These are phyloP conservation scores for Eublepharis macularius DNA, from an alignment of 2,113 vertebrate genomes.

Conservation along the genomic window DNA sequence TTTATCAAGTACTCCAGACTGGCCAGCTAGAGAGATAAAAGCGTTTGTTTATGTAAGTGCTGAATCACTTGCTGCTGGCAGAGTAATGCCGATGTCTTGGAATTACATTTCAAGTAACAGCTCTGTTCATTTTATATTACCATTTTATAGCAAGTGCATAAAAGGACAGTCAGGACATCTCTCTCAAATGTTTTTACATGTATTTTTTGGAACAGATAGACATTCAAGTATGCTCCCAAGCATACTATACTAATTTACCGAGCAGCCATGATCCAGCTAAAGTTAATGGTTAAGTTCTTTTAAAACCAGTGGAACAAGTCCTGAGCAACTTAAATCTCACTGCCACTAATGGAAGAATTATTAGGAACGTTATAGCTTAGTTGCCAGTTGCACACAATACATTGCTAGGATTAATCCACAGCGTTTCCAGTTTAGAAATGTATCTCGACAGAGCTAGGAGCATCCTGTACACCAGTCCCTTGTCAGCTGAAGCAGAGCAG, in stretches of 20 bases:
- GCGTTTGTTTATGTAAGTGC: neutral
- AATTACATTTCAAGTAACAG: neutral
- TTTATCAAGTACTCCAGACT: constrained; percentile 86
- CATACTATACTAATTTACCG: neutral
- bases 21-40: constrained; percentile 81
- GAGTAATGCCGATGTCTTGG: neutral
- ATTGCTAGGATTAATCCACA: neutral
- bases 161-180: neutral
- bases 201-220: neutral
- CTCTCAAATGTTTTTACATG: neutral
- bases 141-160: neutral
- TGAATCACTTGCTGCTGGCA: neutral
- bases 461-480: no score
- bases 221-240: neutral
- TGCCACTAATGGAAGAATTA: neutral
- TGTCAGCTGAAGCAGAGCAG: no score
- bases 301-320: neutral
- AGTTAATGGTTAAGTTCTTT: neutral
- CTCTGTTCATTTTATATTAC: neutral
- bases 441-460: no score
- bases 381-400: no score
- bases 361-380: neutral
- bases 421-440: neutral
- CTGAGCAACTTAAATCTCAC: neutral
- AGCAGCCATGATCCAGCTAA: neutral